Conservation (phyloP, 2,113 vertebrate species). For the Nerophis ophidion region DNA sequence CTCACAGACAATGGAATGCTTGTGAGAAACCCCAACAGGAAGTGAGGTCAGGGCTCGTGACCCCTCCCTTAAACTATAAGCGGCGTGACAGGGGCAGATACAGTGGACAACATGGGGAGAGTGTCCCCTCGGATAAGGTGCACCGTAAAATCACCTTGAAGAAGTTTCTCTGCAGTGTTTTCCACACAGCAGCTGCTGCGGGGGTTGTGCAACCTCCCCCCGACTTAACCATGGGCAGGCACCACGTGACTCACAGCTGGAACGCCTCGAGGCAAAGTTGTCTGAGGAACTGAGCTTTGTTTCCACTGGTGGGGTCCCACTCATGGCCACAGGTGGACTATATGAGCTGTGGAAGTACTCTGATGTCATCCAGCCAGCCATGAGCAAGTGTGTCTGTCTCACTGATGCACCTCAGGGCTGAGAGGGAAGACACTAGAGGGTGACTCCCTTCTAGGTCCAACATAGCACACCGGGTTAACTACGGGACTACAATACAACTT, state of each 20-base stretch:
- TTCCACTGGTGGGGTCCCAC: background rate
- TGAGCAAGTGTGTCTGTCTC: background rate
- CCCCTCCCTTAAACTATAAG: slow-evolving; percentile 59
- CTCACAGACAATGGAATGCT: slow-evolving; percentile 79
- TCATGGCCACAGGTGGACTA: background rate
- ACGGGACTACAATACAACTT: background rate
- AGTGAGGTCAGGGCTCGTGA: slow-evolving; percentile 76
- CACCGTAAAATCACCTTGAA: slow-evolving; percentile 30
- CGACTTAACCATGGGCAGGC: slow-evolving; percentile 17
- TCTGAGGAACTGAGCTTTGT: slow-evolving; percentile 1
- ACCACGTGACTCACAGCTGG: slow-evolving; percentile 32
- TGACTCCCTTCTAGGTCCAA: background rate
- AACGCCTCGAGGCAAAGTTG: slow-evolving; percentile 13
- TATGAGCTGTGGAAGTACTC: background rate
- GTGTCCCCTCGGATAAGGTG: slow-evolving; percentile 41
- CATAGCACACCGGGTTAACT: background rate
- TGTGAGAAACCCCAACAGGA: slow-evolving; percentile 74
- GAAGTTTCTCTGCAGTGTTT: slow-evolving; percentile 12
- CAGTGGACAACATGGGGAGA: slow-evolving; percentile 28
- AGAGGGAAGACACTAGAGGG: background rate
- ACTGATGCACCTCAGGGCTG: no score
- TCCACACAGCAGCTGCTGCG: slow-evolving; percentile 31
- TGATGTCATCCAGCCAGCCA: slow-evolving; percentile 21
- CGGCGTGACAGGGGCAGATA: slow-evolving; percentile 44
- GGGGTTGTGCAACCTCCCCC: slow-evolving; percentile 44